Percentiles rank a stretch among this genome's conserved stretches.
phyloP scores from a whole-genome alignment of 2,113 vertebrate species.

The Hypocryptadius cinnamomeus region DNA sequence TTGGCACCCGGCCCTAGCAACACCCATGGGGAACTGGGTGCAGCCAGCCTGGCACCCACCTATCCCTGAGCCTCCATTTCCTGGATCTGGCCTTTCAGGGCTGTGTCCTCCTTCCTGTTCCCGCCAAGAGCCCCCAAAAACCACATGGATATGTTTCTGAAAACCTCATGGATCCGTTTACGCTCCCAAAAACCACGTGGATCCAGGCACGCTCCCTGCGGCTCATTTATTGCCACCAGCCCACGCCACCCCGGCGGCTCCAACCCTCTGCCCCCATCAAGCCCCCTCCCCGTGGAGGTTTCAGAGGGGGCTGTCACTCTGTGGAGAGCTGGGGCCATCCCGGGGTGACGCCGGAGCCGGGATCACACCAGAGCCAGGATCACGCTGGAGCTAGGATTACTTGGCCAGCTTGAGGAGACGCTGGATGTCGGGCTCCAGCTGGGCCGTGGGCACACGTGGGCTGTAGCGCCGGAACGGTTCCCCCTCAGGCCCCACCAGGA shows the following conservation, averaged over 20 bases:
- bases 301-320: conserved; percentile 81
- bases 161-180: rapidly evolving
- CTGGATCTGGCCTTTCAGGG: not conserved
- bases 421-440: conserved; percentile 91
- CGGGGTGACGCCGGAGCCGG: not conserved
- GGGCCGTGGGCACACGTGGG: conserved; percentile 78
- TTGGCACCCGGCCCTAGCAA: not conserved
- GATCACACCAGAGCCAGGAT: not conserved
- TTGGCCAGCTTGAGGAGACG: conserved; percentile 91
- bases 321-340: conserved; percentile 69
- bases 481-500: conserved; percentile 91
- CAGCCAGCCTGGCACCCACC: not conserved
- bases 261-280: conserved; percentile 72
- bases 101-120: not conserved
- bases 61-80: not conserved
- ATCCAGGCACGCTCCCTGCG: not conserved
- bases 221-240: not conserved
- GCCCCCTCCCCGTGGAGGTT: conserved; percentile 70
- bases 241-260: rapidly evolving
- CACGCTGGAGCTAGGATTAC: not conserved
- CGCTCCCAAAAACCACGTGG: rapidly evolving
- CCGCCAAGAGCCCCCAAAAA: rapidly evolving
- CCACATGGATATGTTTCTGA: rapidly evolving
- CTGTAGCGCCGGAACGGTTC: conserved; percentile 96
- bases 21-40: rapidly evolving